phyloP scores from a whole-genome alignment of 2,797 vertebrate species.

The Tragelaphus eurycerus region DNA sequence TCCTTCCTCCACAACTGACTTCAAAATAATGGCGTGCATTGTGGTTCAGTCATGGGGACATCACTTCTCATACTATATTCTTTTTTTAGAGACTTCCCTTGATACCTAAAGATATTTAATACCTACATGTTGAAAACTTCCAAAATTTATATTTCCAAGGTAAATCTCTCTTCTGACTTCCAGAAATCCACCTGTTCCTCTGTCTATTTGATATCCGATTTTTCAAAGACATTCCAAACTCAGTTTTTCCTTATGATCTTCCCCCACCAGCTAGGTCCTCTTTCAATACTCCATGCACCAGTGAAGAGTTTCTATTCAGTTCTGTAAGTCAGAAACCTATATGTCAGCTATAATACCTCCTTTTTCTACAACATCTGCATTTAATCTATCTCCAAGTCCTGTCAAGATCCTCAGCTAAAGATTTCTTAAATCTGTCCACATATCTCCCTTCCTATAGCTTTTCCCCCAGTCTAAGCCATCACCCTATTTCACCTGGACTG shows the following conservation, averaged over 20 bases:
- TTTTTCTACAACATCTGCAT: neutral
- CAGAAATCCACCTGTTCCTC: neutral
- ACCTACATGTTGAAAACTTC: neutral
- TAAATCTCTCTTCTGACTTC: neutral
- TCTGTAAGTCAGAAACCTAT: neutral
- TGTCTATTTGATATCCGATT: neutral
- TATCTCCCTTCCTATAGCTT: neutral
- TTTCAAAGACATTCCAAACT: constrained; percentile 22
- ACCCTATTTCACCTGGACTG: neutral
- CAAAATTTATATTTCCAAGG: neutral
- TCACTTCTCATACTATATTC: neutral
- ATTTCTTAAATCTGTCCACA: neutral
- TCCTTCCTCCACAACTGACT: neutral
- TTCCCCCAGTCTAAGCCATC: neutral
- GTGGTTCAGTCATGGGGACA: neutral
- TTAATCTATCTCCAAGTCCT: neutral
- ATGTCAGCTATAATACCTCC: neutral
- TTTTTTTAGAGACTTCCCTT: neutral
- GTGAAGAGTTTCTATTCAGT: neutral
- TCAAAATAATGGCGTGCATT: neutral
- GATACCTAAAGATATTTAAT: neutral
- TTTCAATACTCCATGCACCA: neutral
- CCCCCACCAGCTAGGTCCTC: neutral
- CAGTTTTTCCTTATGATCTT: neutral
- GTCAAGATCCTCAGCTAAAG: neutral